These are phyloP conservation scores for Lophochroa leadbeateri DNA, from an alignment of 2,113 vertebrate genomes.

Conservation along the genomic window DNA sequence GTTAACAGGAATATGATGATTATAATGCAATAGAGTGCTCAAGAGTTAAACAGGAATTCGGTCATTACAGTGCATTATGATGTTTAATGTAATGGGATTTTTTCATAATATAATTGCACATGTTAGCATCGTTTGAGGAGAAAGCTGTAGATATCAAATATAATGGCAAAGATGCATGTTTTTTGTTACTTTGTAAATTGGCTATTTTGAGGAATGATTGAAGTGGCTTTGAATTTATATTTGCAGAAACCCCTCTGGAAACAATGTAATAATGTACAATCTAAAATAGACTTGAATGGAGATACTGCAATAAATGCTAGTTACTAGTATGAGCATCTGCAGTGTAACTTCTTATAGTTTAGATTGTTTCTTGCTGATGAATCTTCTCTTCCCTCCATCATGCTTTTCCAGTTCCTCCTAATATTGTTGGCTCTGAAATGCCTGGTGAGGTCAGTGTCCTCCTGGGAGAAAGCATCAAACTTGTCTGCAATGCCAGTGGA, in stretches of 20 bases:
- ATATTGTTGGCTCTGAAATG: constrained; percentile 86
- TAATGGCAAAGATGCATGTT: not conserved
- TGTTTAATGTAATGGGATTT: not conserved
- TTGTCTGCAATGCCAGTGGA: constrained; percentile 84
- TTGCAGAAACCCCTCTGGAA: not conserved
- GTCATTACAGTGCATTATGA: not conserved
- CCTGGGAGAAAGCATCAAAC: constrained; percentile 84
- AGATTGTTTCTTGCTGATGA: not conserved
- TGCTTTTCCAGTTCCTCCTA: constrained; percentile 85
- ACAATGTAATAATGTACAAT: not conserved
- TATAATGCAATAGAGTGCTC: not conserved
- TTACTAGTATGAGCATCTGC: not conserved
- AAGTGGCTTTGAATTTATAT: not conserved
- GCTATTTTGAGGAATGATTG: not conserved
- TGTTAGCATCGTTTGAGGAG: not conserved
- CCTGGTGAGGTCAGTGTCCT: constrained; percentile 85
- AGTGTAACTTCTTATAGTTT: not conserved
- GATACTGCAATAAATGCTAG: not conserved
- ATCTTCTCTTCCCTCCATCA: not conserved
- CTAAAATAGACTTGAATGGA: not conserved
- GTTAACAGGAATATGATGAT: not conserved
- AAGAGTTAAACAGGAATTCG: not conserved
- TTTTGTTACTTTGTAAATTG: not conserved
- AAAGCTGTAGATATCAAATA: not conserved
- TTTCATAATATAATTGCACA: not conserved